These are phyloP conservation scores for Drosophila cracens DNA, from an alignment of 2,888 invertebrate genomes.

Conservation along the genomic window DNA sequence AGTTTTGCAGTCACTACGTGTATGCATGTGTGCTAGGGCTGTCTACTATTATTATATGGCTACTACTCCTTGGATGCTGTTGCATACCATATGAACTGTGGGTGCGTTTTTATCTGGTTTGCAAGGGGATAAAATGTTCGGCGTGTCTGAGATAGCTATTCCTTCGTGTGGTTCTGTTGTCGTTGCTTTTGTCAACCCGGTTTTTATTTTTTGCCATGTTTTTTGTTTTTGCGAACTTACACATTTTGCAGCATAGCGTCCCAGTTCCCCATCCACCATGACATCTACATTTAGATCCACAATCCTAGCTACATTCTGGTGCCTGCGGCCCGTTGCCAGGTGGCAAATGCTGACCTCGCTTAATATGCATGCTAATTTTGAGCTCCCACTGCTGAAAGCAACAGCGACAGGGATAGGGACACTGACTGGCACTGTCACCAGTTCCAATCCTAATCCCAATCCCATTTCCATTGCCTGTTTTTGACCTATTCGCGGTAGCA, in stretches of 20 bases:
- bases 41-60: not conserved
- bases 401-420: slow-evolving; percentile 2
- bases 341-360: slow-evolving; percentile 59
- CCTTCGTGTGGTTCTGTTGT: not conserved
- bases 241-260: slow-evolving; percentile 42
- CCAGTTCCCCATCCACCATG: not conserved
- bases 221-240: slow-evolving; percentile 43
- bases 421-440: not conserved
- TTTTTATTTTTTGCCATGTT: slow-evolving; percentile 45
- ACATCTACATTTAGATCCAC: slow-evolving; percentile 8
- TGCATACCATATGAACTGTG: not conserved
- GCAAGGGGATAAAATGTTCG: not conserved
- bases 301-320: slow-evolving; percentile 11
- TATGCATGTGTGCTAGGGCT: not conserved
- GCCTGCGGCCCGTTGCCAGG: slow-evolving; percentile 30
- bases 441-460: not conserved
- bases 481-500: slow-evolving; percentile 1
- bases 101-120: not conserved
- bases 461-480: slow-evolving; percentile 4
- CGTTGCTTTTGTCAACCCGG: slow-evolving; percentile 50
- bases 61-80: not conserved
- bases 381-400: slow-evolving; percentile 16
- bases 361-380: slow-evolving; percentile 65
- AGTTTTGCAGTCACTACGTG: not conserved
- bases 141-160: not conserved